These are phyloP conservation scores for Oreochromis niloticus DNA, from an alignment of 2,113 vertebrate genomes.

Conservation along the genomic window DNA sequence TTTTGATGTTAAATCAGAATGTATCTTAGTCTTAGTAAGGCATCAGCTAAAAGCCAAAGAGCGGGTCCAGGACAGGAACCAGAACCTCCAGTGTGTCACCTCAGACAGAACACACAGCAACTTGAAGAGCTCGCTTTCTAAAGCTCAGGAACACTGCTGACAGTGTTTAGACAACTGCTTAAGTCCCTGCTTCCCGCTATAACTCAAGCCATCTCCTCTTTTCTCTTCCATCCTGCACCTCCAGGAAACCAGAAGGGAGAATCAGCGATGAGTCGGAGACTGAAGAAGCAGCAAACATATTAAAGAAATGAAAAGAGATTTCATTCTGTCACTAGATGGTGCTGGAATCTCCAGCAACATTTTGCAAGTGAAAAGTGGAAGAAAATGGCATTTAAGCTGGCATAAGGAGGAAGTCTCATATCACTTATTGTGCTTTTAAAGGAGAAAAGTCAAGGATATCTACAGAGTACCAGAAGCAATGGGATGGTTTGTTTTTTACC, in stretches of 20 bases:
- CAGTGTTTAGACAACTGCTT: conserved; percentile 62
- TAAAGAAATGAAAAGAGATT: neutral
- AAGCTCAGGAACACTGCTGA: conserved; percentile 42
- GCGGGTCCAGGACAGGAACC: conserved; percentile 23
- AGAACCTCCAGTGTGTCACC: conserved; percentile 35
- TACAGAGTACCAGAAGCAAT: neutral
- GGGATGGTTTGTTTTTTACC: conserved; percentile 9
- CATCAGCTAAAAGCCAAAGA: neutral
- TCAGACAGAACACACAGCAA: conserved; percentile 43
- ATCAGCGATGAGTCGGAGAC: neutral
- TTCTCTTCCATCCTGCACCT: neutral
- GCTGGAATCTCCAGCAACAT: neutral
- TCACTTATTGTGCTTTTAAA: neutral
- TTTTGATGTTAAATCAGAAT: neutral
- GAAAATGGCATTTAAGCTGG: neutral
- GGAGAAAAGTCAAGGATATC: conserved; percentile 17
- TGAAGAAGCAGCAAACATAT: neutral
- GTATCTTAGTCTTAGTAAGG: neutral
- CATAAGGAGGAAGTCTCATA: neutral
- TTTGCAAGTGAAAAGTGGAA: neutral
- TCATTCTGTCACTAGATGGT: conserved; percentile 12
- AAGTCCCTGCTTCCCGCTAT: conserved; percentile 53
- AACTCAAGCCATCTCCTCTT: conserved; percentile 25
- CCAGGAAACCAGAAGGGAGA: neutral
- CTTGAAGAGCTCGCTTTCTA: conserved; percentile 6